Evolutionary conservation across 2,797 vertebrate genomes (phyloP), one percentile per base, ranked within the genome.

Genomic region (Parotocinclus haroldoi): DNA sequence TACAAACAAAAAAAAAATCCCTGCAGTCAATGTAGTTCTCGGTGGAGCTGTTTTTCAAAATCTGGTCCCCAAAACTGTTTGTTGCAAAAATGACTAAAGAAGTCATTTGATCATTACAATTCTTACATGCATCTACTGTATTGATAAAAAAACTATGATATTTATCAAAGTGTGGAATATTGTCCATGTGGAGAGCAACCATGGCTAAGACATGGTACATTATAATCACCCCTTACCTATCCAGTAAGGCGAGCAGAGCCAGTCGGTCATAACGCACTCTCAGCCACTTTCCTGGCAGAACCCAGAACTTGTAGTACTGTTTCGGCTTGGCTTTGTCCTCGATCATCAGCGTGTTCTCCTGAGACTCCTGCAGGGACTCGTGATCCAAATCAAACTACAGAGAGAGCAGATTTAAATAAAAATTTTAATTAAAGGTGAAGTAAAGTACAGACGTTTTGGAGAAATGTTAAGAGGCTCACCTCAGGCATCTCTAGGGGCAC

Each of bases 301-400:
- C 90, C 93, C 94, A 95, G 79, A 94, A 95, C 67, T 94, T 92
- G 79, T 96, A 96, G 85, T 93, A 95, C 76, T 94, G 94, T 79
- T 94, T 94, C n/a, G 92, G 90, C 62, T 93, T 93, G 63, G 87
- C 87, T 17, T 93, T 93, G 45, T 93, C 93, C 80, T 95, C 93
- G 18, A 94, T 94, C 94, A 96, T 95, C 78, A 95, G 83, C 0
- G 94, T 94, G 88, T 96, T 94, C 81, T 96, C 94, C 83, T 96
- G 94, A 77, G 94, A 94, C 83, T 95, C 94, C 63, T 94, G 93
- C 67, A 94, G 85, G 58, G 93, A 95, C 81, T 96, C 94, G 11
- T 94, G 93, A 84, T 95, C 93, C 79, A 95, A 88, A 82, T 96
- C 93, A 82, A 93, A 93, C 94, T 96, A 79, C 13, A 58, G 72